Percentiles rank a stretch among this genome's conserved stretches.
These are phyloP conservation scores for Dermatemys mawii DNA, from an alignment of 2,113 vertebrate species.

Conservation along the genomic window DNA sequence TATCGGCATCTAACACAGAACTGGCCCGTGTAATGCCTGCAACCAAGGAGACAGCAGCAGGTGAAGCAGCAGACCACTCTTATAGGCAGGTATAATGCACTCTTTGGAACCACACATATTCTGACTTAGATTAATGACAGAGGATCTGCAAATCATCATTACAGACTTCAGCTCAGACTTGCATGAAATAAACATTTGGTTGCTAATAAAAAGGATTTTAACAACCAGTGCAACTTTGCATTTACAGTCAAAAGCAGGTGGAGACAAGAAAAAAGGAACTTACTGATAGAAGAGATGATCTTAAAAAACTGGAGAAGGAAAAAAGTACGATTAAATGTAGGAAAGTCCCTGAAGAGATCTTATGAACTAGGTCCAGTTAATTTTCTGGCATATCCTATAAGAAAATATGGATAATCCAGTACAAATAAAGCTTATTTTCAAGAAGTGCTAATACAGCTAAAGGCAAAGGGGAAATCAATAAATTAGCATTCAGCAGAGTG, in stretches of 20 bases:
- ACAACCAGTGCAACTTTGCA: neutral
- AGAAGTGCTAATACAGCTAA: neutral
- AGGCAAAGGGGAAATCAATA: neutral
- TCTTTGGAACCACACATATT: neutral
- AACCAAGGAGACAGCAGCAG: neutral
- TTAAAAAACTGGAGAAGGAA: neutral
- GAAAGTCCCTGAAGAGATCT: neutral
- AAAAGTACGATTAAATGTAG: neutral
- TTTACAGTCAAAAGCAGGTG: neutral
- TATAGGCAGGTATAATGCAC: neutral
- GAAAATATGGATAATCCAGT: neutral
- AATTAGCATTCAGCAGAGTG: neutral
- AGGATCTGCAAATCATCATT: neutral
- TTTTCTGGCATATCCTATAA: neutral
- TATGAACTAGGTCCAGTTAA: neutral
- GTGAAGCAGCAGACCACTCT: neutral
- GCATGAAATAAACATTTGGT: conserved; percentile 3
- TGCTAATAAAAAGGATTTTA: neutral
- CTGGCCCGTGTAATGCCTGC: neutral
- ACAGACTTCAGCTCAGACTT: neutral
- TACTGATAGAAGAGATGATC: neutral
- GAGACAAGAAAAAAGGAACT: neutral
- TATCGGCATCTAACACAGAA: neutral
- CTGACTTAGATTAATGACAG: neutral
- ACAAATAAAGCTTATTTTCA: neutral